Evolutionary conservation across 2,888 invertebrate species (phyloP), one percentile per base, ranked within the genome.

Genomic region (Caenorhabditis virilis): DNA sequence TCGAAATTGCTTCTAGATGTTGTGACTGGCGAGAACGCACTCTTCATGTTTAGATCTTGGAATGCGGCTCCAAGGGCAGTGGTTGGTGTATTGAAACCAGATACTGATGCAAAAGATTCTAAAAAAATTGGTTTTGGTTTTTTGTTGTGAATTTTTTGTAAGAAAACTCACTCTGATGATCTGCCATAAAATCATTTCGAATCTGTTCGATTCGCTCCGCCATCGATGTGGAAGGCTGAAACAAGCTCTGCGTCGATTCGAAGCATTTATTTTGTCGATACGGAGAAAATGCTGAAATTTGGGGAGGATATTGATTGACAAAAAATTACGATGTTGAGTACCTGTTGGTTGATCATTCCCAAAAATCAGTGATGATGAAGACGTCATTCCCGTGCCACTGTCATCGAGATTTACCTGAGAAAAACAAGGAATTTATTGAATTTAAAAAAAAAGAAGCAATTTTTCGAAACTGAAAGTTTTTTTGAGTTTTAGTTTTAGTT

Each of bases 61-160:
- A 76, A 58, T 0, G 72, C 76, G 9, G 62, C 70, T 22, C 76
- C 76, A 1, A 76, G 57, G 0, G 72, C 70, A 5, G 76, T 74
- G 0, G 74, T 72, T 16, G 76, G 76, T 22, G 76, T 76, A 52
- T 72, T 72, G 60, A 73, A 73, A 9, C 75, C 75, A 38, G 70
- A 67, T 18, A 64, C 49, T n/a, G 69, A 61, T 15, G 61, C 39
- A n/a, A 72, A 47, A 7, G 60, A 39, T 36, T 62, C 71, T 68
- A 6, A 6, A 1, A 42, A 13, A 13, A 13, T 5, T 15, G 7
- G 9, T 11, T 36, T 15, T 36, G n/a, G 5, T 36, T 7, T 11
- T 36, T 36, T 36, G 9, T 36, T 15, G n/a, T 15, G 5, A n/a
- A 36, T 36, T 36, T 36, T 20, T 25, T 16, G 9, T 26, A 39